Evolutionary conservation across 2,888 invertebrate genomes (phyloP), one percentile per base, ranked within the genome.

Genomic region (Drosophila antonietae): DNA sequence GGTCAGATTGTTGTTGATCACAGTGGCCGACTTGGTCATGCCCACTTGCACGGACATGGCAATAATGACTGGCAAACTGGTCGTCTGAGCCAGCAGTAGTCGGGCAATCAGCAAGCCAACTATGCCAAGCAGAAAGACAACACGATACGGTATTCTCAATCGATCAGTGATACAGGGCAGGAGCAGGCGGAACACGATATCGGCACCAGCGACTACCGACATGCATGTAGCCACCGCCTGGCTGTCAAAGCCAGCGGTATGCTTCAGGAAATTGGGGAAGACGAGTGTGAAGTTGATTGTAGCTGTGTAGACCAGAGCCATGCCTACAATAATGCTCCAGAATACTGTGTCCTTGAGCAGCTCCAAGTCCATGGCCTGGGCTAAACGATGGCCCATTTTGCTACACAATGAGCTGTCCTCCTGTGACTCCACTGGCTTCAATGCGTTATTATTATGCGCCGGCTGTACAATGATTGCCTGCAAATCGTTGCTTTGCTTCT

Each of bases 1-100:
- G 0, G 95, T 94, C 47, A 96, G 93, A 88, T 95, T 96, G 86
- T 96, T 95, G 74, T 95, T 95, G 1, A 96, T 95, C n/a, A 96
- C 95, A 0, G 96, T 95, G 83, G 95, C 95, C 57, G 96, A 96
- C 76, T 96, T 94, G 31, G 95, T 94, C 82, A 95, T 95, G n/a
- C 96, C 96, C 81, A 94, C 95, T 0, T 96, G 90, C 12, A 94
- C 93, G 2, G 95, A 94, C 91, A 95, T 93, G 0, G 92, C 78
- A 7, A 95, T 92, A 41, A 96, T 90, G 8, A 93, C 91, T 0
- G 89, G 90, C 39, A 95, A 92, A 14, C 66, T 66, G 35, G 94
- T 93, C 0, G 94, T 93, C 82, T 94, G 94, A 0, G 95, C 95
- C 78, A 96, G 86, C 56, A 95, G 95, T 94, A 90, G 63, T n/a